Base-by-base conservation (phyloP, 2,888 invertebrate genomes). In the Caenorhabditis plicata region DNA sequence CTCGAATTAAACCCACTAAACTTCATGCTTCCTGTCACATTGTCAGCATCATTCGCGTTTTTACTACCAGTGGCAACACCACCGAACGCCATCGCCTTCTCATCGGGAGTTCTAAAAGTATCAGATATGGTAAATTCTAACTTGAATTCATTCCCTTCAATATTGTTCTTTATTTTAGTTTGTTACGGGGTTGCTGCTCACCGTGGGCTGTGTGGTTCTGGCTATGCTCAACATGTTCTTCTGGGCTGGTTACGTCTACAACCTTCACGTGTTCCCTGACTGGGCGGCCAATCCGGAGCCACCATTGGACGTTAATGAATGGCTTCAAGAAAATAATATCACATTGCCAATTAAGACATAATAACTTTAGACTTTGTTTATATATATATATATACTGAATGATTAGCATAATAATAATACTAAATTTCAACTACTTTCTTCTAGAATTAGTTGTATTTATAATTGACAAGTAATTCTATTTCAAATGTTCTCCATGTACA, bases 41-140 rank as follows among this genome's bases (percentile, higher is more conserved):
- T 82, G 19, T 74, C 77, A 32, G 80, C 81, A 33, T 82, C 82
- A 0, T 82, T 78, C 48, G 75, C 80, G 13, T 85, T 85, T 58
- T 82, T 84, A 43, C 71, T 86, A 9, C 86, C 86, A 0, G 92
- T 93, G 9, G 92, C 92, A 33, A 93, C 93, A 0, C 92, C 93
- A 2, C 92, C 93, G n/a, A 94, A 94, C 83, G 93, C 94, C 1
- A 69, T 69, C 40, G 69, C 72, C 3, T 72, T 71, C 48, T 62
- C 61, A 1, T 63, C 71, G 2, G 69, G 71, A 26, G 60, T 66
- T 20, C 42, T 73, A 8, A 60, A 68, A 49, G 70, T 71, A 29
- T 55, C 53, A 29, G 73, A 73, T 43, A 67, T 73, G 73, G 73
- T 73, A 23, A 40, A 49, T 19, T 11, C 27, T 3, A 38, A 2